Evolutionary conservation across 2,113 vertebrate species (phyloP).

Genomic region (Ceratotherium simum): DNA sequence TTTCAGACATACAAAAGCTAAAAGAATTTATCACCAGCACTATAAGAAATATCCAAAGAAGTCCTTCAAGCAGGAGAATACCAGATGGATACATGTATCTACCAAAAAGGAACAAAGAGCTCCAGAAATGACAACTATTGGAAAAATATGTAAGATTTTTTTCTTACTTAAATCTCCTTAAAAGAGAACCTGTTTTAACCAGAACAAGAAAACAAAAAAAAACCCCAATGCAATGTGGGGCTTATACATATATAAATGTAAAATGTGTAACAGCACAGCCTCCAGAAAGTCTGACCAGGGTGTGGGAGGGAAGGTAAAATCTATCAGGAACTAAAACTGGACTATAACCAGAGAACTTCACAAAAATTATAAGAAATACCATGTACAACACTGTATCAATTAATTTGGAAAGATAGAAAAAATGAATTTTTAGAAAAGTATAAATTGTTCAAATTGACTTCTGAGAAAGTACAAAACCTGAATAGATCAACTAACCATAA

Average conservation of each 20-base stretch:
- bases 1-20: background rate
- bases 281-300: background rate
- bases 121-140: background rate
- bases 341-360: background rate
- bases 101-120: background rate
- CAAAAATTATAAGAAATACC: conserved; percentile 2
- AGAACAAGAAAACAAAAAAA: background rate
- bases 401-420: background rate
- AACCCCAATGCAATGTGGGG: background rate
- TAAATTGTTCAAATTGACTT: background rate
- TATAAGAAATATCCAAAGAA: background rate
- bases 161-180: background rate
- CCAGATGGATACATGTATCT: background rate
- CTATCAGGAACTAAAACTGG: background rate
- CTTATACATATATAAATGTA: background rate
- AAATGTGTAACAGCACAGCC: background rate
- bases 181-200: background rate
- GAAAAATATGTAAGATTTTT: background rate
- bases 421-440: background rate
- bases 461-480: background rate
- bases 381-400: background rate
- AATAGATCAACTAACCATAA: background rate
- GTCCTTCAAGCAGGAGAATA: background rate
- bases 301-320: background rate
- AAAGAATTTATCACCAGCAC: background rate